Base-by-base conservation (phyloP, 2,888 invertebrate genomes). In the Zonitis immaculata region DNA sequence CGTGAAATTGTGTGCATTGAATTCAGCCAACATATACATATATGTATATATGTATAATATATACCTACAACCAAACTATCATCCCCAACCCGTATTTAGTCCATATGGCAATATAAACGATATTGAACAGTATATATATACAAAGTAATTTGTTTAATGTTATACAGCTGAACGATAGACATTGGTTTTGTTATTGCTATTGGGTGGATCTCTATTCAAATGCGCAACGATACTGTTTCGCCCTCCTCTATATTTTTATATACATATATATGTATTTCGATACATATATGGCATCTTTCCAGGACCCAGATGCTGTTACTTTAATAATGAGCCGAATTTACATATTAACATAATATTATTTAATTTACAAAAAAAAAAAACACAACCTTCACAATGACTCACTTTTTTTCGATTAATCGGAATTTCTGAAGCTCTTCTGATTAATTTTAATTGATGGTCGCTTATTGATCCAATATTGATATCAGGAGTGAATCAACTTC, bases 101-200 rank as follows among this genome's bases (percentile, higher is more conserved):
- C 73, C 75, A 73, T 75, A 73, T 75, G 74, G 71, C 72, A 65
- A 66, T 66, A 68, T 68, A 70, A 71, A 67, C 66, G 66, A 64
- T 68, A 69, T 70, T 69, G 70, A 39, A 39, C n/a, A 70, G 71
- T 71, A 71, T 69, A 70, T 5, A 22, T 22, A 22, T 5, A 22
- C 70, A 71, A 66, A 65, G 71, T 68, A 73, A 73, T 73, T 73
- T 73, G 73, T 73, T 73, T 73, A 39, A 73, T 72, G 72, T 69
- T 72, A 60, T 62, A 61, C 64, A 55, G 64, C 61, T 55, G 63
- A 30, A 45, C 64, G 59, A 69, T 69, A 67, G 16, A 32, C 39
- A 72, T 72, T 69, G 73, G 73, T 73, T 39, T 71, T 72, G 73
- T 73, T 71, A 71, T 71, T 71, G 73, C 66, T n/a, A n/a, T n/a